Conservation (phyloP, 1,140 invertebrate species). For the Holcopasites calliopsidis region DNA sequence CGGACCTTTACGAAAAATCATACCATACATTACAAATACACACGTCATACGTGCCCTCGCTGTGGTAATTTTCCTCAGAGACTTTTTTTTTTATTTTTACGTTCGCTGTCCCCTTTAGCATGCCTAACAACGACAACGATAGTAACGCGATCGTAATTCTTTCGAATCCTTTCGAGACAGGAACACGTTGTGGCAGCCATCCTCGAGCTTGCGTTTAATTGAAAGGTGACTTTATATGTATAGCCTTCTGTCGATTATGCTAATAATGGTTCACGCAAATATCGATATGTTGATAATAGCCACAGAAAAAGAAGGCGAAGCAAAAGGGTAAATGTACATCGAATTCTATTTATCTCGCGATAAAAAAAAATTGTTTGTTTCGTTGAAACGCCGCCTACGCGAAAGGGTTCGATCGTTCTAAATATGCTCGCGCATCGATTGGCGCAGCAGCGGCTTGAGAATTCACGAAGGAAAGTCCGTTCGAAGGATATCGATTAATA, state of each 20-base stretch:
- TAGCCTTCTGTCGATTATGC: not conserved
- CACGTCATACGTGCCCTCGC: conserved; percentile 20
- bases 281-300: not conserved
- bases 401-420: conserved; percentile 11
- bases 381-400: not conserved
- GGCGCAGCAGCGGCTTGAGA: not conserved
- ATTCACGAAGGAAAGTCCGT: not conserved
- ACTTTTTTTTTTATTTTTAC: conserved; percentile 52
- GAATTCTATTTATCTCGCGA: conserved; percentile 13
- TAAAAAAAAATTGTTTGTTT: conserved; percentile 16
- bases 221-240: no score
- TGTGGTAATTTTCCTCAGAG: conserved; percentile 19
- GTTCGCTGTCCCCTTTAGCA: conserved; percentile 15
- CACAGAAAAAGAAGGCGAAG: not conserved
- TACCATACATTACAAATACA: no score
- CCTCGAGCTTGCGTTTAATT: not conserved
- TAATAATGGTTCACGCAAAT: not conserved
- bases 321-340: not conserved
- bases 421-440: conserved; percentile 5
- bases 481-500: not conserved
- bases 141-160: not conserved
- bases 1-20: conserved; percentile 25
- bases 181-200: not conserved
- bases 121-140: conserved; percentile 1
- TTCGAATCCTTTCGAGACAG: not conserved